Evolutionary conservation across 2,888 invertebrate genomes (phyloP).

Genomic region (Lydus trimaculatus): DNA sequence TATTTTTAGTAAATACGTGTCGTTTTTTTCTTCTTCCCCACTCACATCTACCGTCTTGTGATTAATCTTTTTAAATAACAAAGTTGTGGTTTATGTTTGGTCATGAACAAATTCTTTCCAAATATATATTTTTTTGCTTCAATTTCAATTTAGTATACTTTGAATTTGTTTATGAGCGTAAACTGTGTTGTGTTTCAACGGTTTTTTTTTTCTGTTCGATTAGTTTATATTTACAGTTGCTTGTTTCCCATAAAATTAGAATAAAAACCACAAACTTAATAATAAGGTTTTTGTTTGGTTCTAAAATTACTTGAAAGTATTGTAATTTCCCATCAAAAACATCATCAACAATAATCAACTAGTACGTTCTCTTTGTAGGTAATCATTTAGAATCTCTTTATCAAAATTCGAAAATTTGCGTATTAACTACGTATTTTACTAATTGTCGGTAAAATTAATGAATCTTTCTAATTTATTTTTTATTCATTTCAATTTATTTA

Average conservation of each 20-base stretch:
- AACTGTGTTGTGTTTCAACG: background rate
- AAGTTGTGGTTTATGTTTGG: background rate
- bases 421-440: background rate
- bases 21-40: too few species aligned
- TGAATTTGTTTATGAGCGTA: background rate
- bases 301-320: background rate
- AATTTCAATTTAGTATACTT: background rate
- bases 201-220: background rate
- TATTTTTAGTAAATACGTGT: too few species aligned
- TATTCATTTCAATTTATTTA: background rate
- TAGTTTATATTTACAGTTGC: background rate
- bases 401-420: background rate
- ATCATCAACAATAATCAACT: too few species aligned
- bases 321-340: too few species aligned
- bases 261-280: background rate
- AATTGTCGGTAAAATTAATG: background rate
- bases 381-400: background rate
- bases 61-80: background rate
- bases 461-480: background rate
- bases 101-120: background rate
- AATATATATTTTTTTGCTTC: background rate
- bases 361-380: background rate
- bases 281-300: background rate
- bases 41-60: too few species aligned
- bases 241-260: constrained; percentile 3